A percentile compares a stretch with the other conserved stretches of the same genome.
Conservation (phyloP, 2,113 vertebrate genomes). For the Mirza zaza region DNA sequence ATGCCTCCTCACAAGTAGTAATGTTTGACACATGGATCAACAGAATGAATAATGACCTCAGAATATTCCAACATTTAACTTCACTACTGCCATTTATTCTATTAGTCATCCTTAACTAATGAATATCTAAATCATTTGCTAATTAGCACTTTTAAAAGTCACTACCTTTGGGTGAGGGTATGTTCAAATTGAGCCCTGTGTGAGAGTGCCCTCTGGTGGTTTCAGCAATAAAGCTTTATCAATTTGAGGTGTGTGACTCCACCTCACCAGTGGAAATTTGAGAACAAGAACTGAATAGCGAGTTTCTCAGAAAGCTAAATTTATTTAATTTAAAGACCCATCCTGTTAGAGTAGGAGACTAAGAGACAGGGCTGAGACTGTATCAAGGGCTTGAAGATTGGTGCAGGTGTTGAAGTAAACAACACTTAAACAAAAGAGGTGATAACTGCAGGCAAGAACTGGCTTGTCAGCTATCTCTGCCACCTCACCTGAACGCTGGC, state of each 20-base stretch:
- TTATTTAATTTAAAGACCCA: not conserved
- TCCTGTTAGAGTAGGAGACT: too few species aligned
- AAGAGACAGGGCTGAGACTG: too few species aligned
- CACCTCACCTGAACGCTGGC: too few species aligned
- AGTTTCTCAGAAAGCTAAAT: not conserved
- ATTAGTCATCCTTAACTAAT: not conserved
- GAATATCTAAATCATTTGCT: constrained; percentile 20
- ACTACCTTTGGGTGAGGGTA: not conserved
- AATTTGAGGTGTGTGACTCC: not conserved
- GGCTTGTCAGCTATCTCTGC: too few species aligned
- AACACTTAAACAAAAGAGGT: too few species aligned
- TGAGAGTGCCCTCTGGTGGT: constrained; percentile 72
- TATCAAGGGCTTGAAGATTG: too few species aligned
- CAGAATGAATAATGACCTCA: not conserved
- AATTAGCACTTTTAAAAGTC: not conserved
- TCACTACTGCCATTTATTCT: constrained; percentile 1
- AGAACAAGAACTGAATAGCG: not conserved
- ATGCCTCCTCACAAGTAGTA: not conserved
- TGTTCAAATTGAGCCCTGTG: not conserved
- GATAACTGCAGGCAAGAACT: too few species aligned
- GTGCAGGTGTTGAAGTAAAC: too few species aligned
- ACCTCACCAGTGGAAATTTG: not conserved
- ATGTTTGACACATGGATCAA: not conserved
- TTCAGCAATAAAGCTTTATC: not conserved
- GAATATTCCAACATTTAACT: not conserved